These are phyloP conservation scores for Stenopsyche tienmushanensis DNA, from an alignment of 1,140 invertebrate species.

Conservation along the genomic window DNA sequence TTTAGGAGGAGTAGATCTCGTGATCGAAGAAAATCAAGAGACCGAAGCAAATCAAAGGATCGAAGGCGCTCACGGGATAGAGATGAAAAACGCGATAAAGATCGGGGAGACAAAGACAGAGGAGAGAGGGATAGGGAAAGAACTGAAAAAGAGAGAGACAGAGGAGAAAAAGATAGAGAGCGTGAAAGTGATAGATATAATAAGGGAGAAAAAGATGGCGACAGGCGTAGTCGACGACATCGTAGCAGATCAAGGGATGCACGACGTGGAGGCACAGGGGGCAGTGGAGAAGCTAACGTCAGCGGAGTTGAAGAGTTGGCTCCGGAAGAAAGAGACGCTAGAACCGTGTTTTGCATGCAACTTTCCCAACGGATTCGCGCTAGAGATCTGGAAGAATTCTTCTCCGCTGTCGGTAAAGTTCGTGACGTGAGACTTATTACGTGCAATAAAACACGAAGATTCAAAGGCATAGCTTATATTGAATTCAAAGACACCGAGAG, in stretches of 20 bases:
- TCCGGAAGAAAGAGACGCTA: conserved; percentile 95
- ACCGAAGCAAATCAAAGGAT: conserved; percentile 43
- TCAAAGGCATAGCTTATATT: conserved; percentile 99
- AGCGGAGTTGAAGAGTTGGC: conserved; percentile 73
- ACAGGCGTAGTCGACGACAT: conserved; percentile 47
- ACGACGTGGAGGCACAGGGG: conserved; percentile 45
- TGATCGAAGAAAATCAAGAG: conserved; percentile 53
- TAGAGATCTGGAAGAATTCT: conserved; percentile 98
- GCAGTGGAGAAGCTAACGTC: conserved; percentile 34
- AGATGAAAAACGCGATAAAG: conserved; percentile 44
- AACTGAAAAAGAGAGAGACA: no score
- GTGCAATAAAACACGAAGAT: conserved; percentile 97
- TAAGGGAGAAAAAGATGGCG: conserved; percentile 32
- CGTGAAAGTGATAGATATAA: conserved; percentile 48
- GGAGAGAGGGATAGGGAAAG: conserved; percentile 43
- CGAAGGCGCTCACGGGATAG: conserved; percentile 47
- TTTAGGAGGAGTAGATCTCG: conserved; percentile 55
- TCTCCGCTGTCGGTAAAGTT: conserved; percentile 97
- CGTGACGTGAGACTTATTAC: conserved; percentile 98
- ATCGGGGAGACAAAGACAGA: conserved; percentile 43
- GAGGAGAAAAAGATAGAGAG: conserved; percentile 42
- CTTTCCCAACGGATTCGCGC: conserved; percentile 91
- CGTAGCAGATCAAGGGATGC: conserved; percentile 48
- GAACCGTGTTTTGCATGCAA: conserved; percentile 99
- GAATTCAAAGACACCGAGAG: conserved; percentile 99